Percentiles rank a stretch among this genome's conserved stretches.
Conservation (phyloP, 2,888 invertebrate species). For the Subacronicta megacephala region DNA sequence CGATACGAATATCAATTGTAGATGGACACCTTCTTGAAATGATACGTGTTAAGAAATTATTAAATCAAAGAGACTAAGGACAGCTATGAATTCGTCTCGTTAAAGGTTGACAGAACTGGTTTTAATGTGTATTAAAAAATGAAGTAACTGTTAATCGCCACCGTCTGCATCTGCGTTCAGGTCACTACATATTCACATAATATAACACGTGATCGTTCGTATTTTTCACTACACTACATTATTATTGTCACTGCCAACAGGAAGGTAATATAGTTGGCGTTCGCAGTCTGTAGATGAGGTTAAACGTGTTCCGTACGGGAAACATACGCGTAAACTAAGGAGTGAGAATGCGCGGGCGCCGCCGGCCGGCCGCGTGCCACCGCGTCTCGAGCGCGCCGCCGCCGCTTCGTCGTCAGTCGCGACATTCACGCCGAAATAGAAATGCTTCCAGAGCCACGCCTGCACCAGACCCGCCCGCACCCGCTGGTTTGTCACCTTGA, state of each 20-base stretch:
- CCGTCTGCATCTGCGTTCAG: constrained; percentile 10
- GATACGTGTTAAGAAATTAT: constrained; percentile 4
- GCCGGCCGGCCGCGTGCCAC: constrained; percentile 64
- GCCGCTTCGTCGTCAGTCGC: constrained; percentile 66
- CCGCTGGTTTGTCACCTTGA: constrained; percentile 56
- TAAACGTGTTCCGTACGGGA: constrained; percentile 73
- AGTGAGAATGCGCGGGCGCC: constrained; percentile 70
- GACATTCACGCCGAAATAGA: constrained; percentile 84
- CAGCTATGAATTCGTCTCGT: not conserved
- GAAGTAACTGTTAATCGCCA: constrained; percentile 6
- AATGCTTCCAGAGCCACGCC: constrained; percentile 67
- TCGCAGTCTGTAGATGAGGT: constrained; percentile 56
- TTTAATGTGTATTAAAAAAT: constrained; percentile 14
- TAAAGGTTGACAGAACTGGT: constrained; percentile 29
- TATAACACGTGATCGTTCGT: constrained; percentile 18
- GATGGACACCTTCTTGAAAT: constrained; percentile 7
- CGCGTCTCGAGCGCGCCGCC: constrained; percentile 67
- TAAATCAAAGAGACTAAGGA: not conserved
- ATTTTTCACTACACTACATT: constrained; percentile 36
- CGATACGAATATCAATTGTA: constrained; percentile 13
- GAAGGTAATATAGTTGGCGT: constrained; percentile 46
- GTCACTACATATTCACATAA: constrained; percentile 41
- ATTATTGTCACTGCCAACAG: constrained; percentile 36
- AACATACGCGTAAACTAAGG: constrained; percentile 81
- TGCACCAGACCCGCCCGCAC: constrained; percentile 56